Evolutionary conservation across 1,140 invertebrate genomes (phyloP), one percentile per base, ranked within the genome.

Genomic region (Drosophila sulfurigaster): DNA sequence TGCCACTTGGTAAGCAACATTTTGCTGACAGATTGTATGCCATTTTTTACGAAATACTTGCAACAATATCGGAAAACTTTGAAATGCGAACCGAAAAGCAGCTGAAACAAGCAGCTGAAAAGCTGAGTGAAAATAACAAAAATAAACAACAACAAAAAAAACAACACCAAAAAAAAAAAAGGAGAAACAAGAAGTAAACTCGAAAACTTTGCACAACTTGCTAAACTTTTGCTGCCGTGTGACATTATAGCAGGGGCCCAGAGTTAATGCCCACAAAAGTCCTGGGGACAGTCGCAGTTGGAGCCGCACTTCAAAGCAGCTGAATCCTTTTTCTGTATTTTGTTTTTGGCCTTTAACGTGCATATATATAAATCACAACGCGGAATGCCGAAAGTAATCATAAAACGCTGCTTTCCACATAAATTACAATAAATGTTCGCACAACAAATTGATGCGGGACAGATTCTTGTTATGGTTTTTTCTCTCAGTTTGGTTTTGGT

Each of bases 11-110:
- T 69, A 62, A 74, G 65, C 71, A 74, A 38, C 71, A 74, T 78
- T 79, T 81, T 78, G 68, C 78, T 88, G 85, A 88, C 86, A 88
- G 85, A 88, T 88, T 88, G 85, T 88, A 90, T 88, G 85, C 85
- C 75, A 88, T 88, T 88, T 89, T 89, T 89, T 85, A 75, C 78
- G 52, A 66, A 72, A 72, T 87, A 80, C 77, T 88, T 85, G 81
- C 85, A 81, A 89, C 85, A 89, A 89, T 88, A 85, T 89, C 75
- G 81, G 46, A 70, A 78, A 87, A 87, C 73, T 87, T 87, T 87
- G 59, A 72, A 72, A 71, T 76, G 59, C 46, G 68, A 67, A 46
- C 62, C 66, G 59, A 78, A 85, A 83, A 68, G 82, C 82, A 87
- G 78, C 81, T 89, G 85, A 89, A 88, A 89, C 82, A 88, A 87